Base-by-base conservation (phyloP, 2,888 invertebrate species). In the Heteropelma amictum region DNA sequence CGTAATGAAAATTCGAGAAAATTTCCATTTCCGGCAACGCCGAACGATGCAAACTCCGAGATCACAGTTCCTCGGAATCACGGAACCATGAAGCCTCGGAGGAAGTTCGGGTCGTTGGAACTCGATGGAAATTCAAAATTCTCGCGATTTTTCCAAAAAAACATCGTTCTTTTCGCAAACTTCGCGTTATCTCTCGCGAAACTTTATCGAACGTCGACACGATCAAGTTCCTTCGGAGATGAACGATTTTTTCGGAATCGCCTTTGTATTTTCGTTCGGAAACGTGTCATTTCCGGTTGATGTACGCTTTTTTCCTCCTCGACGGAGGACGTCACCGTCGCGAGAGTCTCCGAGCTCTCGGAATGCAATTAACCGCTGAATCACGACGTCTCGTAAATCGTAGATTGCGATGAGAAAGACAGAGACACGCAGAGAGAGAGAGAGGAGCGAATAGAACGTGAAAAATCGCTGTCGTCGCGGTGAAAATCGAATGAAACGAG, bases 401-500 rank as follows among this genome's bases (percentile, higher is more conserved):
- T 26, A 42, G 28, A 69, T 63, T 54, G 38, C 45, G 49, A 42
- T 14, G 23, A 23, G 4, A 40, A 26, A 23, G 12, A 12, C 14
- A 5, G 51, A 12, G 10, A n/a, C 7, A 23, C 8, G 33, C 21
- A 38, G 64, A 6, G 19, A 17, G 10, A 10, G 10, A 47, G 38
- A 21, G 35, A 63, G 42, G 14, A 54, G 38, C 64, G 65, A 68
- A 72, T 42, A 35, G 71, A 71, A 75, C 67, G 71, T 71, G 71
- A 75, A 63, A 56, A 75, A 75, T 75, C 61, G 67, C 61, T 51
- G 67, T 58, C 71, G 61, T 45, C 64, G 54, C 30, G 47, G 75
- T 71, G n/a, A n/a, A n/a, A 56, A 71, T 75, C 71, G 56, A 51
- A 38, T 65, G 65, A 75, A 75, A 75, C 75, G 71, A 67, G 75